A percentile compares a stretch with the other conserved stretches of the same genome.
Evolutionary conservation across 2,113 vertebrate genomes (phyloP).

Genomic region (Ochotona princeps): DNA sequence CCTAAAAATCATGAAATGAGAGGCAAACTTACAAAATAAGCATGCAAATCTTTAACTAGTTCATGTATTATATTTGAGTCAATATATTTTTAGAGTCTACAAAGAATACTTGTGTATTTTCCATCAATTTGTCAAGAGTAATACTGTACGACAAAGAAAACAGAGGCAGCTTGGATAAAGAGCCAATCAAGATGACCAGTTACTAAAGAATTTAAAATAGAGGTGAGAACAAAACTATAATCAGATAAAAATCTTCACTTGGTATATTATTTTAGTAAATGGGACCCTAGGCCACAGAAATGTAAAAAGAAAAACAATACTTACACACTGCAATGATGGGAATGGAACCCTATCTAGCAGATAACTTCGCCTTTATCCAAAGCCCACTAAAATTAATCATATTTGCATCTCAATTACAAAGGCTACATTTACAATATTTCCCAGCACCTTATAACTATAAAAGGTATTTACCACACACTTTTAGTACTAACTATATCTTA

Average conservation of each 20-base stretch:
- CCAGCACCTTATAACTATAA: conserved; percentile 36
- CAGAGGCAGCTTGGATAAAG: background rate
- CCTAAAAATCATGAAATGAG: conserved; percentile 36
- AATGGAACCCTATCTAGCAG: conserved; percentile 11
- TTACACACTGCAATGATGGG: background rate
- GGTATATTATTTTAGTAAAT: conserved; percentile 8
- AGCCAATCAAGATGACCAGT: background rate
- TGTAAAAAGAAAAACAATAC: conserved; percentile 23
- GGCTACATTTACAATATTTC: background rate
- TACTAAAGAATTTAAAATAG: background rate
- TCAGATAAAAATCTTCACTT: background rate
- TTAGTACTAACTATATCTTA: conserved; percentile 16
- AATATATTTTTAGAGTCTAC: conserved; percentile 53
- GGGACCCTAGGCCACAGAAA: background rate
- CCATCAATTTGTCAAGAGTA: conserved; percentile 16
- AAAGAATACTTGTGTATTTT: conserved; percentile 41
- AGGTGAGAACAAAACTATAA: background rate
- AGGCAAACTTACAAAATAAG: background rate
- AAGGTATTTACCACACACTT: background rate
- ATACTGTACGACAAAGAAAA: background rate
- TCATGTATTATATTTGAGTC: conserved; percentile 24
- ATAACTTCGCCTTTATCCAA: conserved; percentile 12
- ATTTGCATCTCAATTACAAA: background rate
- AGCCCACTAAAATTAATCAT: background rate
- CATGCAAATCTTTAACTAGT: background rate